Evolutionary conservation across 2,797 vertebrate species (phyloP), one percentile per base, ranked within the genome.

Genomic region (Adrianichthys oophorus): DNA sequence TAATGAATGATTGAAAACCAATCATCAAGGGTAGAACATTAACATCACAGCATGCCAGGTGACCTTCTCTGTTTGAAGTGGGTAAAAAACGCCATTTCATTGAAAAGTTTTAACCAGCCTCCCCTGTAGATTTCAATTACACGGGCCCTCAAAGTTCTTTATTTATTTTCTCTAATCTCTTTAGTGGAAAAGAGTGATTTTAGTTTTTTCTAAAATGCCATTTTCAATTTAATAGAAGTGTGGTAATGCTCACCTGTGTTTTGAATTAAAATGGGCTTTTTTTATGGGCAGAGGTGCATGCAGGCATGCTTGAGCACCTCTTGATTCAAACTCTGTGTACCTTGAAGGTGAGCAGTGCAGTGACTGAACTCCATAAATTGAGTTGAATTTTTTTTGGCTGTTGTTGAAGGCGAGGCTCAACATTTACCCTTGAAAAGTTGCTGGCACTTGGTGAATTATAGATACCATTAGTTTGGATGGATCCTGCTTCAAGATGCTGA

Each of bases 1-100:
- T 91, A 92, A 91, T 91, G 88, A 91, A 87, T 87, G 87, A 92
- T 87, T 91, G 90, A 89, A 91, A 90, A 89, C 80, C 89, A 92
- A 91, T 93, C 91, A 91, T 87, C 80, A 84, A 87, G 81, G 84
- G 74, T 63, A 74, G 57, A 70, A 74, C 86, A 88, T 87, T 89
- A 89, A 88, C 85, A 82, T 80, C 78, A 70, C 78, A 80, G 74
- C 68, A 81, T 71, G 65, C 75, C 62, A 68, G 68, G 65, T 92
- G 88, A 91, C 89, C 89, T 91, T 92, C 89, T 84, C 65, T 72
- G 68, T 80, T 29, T 77, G 75, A 82, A 84, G 46, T 57, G 67
- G 60, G 65, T 72, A 64, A 87, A 84, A 89, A 91, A 91, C 87
- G 59, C 72, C 87, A 84, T 88, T 85, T 62, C 16, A 37, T 63